Conservation (phyloP, 2,888 invertebrate species). For the Agrochola circellaris region DNA sequence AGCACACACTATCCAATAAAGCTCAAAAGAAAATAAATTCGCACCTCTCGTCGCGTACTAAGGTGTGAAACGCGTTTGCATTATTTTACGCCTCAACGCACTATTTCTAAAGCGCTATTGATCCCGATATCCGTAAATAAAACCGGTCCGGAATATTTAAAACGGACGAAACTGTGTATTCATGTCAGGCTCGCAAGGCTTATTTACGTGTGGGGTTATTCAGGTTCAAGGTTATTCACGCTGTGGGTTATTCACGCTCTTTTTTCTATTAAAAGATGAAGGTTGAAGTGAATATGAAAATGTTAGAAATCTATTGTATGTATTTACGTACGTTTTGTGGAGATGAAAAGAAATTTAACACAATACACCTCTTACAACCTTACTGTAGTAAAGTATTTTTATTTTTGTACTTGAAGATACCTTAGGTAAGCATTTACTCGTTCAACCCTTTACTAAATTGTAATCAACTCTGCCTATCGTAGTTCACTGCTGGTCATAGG, state of each 20-base stretch:
- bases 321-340: constrained; percentile 16
- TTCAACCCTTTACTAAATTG: constrained; percentile 2
- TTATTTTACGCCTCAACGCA: constrained; percentile 61
- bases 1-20: constrained; percentile 45
- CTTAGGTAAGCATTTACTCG: not conserved
- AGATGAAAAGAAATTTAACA: constrained; percentile 13
- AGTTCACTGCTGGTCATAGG: no score
- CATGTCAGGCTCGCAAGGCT: constrained; percentile 8
- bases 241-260: constrained; percentile 14
- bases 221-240: constrained; percentile 5
- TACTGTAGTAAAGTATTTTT: constrained; percentile 7
- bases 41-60: constrained; percentile 32
- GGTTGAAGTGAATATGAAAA: constrained; percentile 10
- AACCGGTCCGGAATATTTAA: constrained; percentile 59
- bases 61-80: constrained; percentile 55
- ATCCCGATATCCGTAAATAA: constrained; percentile 65
- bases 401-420: not conserved
- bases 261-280: constrained; percentile 34
- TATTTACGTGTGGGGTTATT: constrained; percentile 16
- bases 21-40: constrained; percentile 59
- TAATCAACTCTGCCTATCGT: not conserved
- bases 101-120: constrained; percentile 63
- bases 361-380: not conserved
- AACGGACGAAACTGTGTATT: constrained; percentile 51
- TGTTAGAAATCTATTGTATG: constrained; percentile 28